Evolutionary conservation across 1,140 invertebrate genomes (phyloP).

Genomic region (Brachionus koreanus): DNA sequence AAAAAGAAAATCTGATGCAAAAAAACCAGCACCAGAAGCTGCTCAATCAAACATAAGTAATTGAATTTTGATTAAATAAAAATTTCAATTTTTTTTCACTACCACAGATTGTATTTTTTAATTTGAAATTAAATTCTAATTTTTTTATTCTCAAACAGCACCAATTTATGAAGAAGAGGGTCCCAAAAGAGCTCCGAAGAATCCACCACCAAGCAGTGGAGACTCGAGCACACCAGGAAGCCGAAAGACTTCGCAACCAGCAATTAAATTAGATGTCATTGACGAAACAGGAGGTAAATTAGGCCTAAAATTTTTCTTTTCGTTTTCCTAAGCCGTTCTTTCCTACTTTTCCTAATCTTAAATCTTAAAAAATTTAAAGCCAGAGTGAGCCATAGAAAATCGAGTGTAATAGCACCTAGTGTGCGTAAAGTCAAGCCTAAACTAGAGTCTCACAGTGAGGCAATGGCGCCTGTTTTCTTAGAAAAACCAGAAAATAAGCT

Average conservation of each 20-base stretch:
- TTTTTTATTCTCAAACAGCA: background rate
- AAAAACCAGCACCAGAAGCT: background rate
- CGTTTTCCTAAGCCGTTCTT: background rate
- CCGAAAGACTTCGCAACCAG: constrained; percentile 36
- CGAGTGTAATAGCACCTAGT: background rate
- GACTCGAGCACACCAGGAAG: constrained; percentile 13
- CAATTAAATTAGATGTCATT: constrained; percentile 44
- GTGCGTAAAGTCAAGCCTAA: constrained; percentile 40
- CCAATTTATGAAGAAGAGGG: constrained; percentile 44
- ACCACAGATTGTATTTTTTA: background rate
- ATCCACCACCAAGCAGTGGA: background rate
- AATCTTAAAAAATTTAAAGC: background rate
- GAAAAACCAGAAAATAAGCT: constrained; percentile 42
- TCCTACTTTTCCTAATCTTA: background rate
- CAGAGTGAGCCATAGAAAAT: constrained; percentile 1
- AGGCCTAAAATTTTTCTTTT: background rate
- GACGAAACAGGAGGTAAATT: constrained; percentile 29
- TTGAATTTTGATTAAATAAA: background rate
- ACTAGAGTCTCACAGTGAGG: constrained; percentile 1
- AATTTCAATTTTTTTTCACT: background rate
- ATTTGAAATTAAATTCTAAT: background rate
- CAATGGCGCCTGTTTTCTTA: background rate
- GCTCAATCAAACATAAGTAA: constrained; percentile 23
- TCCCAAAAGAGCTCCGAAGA: background rate
- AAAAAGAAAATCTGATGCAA: constrained; percentile 12